Evolutionary conservation across 1,140 invertebrate genomes (phyloP).

Genomic region (Agrypnia vestita): DNA sequence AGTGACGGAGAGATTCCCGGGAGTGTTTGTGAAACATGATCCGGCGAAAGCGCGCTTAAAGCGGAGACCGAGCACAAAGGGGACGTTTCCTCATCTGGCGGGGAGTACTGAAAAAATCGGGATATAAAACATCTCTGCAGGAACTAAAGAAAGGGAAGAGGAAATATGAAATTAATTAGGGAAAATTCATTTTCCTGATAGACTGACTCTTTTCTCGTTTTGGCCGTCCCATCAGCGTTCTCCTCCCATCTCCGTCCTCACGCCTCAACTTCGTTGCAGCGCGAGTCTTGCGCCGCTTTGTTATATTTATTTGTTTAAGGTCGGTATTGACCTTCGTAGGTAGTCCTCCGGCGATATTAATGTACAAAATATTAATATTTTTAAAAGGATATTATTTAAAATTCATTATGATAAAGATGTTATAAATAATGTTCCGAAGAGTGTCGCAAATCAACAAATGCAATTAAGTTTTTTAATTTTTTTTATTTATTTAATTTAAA

Average conservation of each 20-base stretch:
- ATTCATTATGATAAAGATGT: no score
- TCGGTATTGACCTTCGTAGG: no score
- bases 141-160: constrained; percentile 24
- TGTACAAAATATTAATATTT: no score
- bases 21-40: constrained; percentile 62
- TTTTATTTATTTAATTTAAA: no score
- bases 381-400: no score
- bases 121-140: constrained; percentile 13
- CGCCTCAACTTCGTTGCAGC: no score
- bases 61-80: constrained; percentile 58
- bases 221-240: constrained; percentile 10
- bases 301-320: no score
- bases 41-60: constrained; percentile 57
- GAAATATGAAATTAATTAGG: constrained; percentile 55
- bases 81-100: constrained; percentile 55
- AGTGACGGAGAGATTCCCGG: constrained; percentile 4
- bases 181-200: constrained; percentile 49
- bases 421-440: no score
- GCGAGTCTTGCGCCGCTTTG: no score
- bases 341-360: no score
- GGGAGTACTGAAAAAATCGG: constrained; percentile 43
- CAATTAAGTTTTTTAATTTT: no score
- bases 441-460: no score
- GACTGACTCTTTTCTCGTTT: constrained; percentile 33
- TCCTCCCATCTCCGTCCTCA: neutral